Conservation (phyloP, 2,113 vertebrate species). For the Odontesthes bonariensis region DNA sequence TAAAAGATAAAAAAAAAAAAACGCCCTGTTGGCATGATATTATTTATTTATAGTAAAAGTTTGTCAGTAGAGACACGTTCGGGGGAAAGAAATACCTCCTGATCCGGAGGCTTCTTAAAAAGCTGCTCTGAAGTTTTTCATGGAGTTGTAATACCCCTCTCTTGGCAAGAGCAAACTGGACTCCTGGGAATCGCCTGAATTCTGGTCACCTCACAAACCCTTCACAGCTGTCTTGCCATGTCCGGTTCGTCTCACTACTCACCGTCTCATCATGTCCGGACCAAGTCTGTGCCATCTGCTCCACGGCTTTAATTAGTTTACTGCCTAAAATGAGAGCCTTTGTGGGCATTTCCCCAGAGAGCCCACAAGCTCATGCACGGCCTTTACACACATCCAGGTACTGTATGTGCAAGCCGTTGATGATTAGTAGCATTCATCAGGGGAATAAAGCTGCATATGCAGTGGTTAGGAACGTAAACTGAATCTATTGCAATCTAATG, state of each 20-base stretch:
- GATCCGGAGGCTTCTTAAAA: constrained; percentile 16
- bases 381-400: constrained; percentile 36
- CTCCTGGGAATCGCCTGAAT: constrained; percentile 46
- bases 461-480: constrained; percentile 4
- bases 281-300: constrained; percentile 78
- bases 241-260: constrained; percentile 73
- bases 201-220: constrained; percentile 66
- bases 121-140: constrained; percentile 45
- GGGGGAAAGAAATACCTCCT: constrained; percentile 11
- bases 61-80: constrained; percentile 8
- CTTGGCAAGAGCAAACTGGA: constrained; percentile 23
- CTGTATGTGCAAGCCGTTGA: constrained; percentile 11
- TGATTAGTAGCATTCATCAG: constrained; percentile 29
- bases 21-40: constrained; percentile 21
- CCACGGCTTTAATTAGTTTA: constrained; percentile 74
- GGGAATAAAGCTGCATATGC: constrained; percentile 7
- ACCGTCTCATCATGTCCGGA: constrained; percentile 72
- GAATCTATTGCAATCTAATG: constrained; percentile 17
- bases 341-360: constrained; percentile 64
- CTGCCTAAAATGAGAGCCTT: constrained; percentile 53
- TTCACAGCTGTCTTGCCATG: constrained; percentile 77
- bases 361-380: constrained; percentile 23
- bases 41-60: constrained; percentile 28
- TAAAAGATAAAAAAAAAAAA: constrained; percentile 37
- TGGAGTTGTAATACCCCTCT: constrained; percentile 23